These are phyloP conservation scores for Actias luna DNA, from an alignment of 2,888 invertebrate species.

Conservation along the genomic window DNA sequence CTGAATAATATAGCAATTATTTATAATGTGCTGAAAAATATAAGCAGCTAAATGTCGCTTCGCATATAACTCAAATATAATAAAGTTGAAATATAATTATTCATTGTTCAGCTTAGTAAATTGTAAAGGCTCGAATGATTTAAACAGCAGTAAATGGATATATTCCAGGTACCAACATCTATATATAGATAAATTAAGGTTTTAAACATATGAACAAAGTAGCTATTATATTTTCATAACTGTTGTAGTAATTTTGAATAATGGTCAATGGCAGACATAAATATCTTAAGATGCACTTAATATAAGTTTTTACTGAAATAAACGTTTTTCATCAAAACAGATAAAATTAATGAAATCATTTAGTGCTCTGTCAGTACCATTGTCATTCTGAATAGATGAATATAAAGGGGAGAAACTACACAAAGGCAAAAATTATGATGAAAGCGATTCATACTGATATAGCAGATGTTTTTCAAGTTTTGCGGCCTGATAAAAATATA, in stretches of 20 bases:
- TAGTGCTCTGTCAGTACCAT: constrained; percentile 42
- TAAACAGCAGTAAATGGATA: background rate
- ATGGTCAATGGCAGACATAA: background rate
- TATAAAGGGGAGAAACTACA: constrained; percentile 46
- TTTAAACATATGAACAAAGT: background rate
- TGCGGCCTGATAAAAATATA: constrained; percentile 41
- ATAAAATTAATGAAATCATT: constrained; percentile 60
- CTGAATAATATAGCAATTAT: constrained; percentile 17
- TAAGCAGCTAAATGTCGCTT: background rate
- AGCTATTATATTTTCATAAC: background rate
- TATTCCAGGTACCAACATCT: background rate
- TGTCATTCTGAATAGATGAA: constrained; percentile 42
- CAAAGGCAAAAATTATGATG: constrained; percentile 50
- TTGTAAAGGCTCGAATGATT: too few relatives aligned
- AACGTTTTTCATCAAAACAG: constrained; percentile 29
- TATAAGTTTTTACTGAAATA: background rate
- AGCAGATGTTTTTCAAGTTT: constrained; percentile 43
- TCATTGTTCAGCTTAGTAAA: too few relatives aligned
- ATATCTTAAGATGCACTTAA: background rate
- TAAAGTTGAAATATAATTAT: too few relatives aligned
- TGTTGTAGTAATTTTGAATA: background rate
- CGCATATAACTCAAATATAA: background rate
- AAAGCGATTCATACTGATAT: constrained; percentile 50
- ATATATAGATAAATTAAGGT: background rate
- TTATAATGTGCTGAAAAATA: constrained; percentile 7